Conservation (phyloP, 2,888 invertebrate genomes). For the Serripes groenlandicus region DNA sequence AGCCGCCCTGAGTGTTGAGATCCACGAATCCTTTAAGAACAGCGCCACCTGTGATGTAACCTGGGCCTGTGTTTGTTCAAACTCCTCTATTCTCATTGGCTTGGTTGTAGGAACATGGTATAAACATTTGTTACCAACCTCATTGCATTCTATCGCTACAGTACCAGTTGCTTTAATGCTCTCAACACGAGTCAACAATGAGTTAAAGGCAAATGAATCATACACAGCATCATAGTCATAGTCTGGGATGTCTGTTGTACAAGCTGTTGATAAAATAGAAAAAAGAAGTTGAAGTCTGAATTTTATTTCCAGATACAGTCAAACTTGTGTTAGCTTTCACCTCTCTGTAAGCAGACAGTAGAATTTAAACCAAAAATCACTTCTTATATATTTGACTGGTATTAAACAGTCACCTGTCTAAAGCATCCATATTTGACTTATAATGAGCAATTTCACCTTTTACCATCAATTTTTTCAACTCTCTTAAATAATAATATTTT, state of each 20-base stretch:
- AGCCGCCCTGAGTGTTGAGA: constrained; percentile 88
- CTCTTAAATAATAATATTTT: too few relatives aligned
- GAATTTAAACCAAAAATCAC: too few relatives aligned
- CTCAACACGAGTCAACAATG: constrained; percentile 85
- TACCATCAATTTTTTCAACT: too few relatives aligned
- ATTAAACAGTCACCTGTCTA: too few relatives aligned
- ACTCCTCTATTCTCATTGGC: constrained; percentile 90
- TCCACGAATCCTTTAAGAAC: constrained; percentile 86
- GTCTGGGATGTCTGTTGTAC: constrained; percentile 84
- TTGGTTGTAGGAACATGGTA: constrained; percentile 90
- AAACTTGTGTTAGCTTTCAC: too few relatives aligned
- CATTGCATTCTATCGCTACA: constrained; percentile 89
- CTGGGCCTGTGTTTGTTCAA: constrained; percentile 90
- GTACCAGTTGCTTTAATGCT: constrained; percentile 85
- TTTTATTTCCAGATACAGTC: too few relatives aligned
- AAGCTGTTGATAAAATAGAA: too few relatives aligned
- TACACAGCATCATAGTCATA: constrained; percentile 86
- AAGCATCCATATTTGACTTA: too few relatives aligned
- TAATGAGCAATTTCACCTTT: too few relatives aligned
- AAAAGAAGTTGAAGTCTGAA: too few relatives aligned
- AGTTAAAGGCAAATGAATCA: constrained; percentile 86
- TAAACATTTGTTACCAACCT: constrained; percentile 90
- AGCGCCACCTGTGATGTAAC: constrained; percentile 87
- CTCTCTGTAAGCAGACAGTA: too few relatives aligned
- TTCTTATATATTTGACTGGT: too few relatives aligned